Base-by-base conservation (phyloP, 2,888 invertebrate species). In the Spilosoma lubricipeda region DNA sequence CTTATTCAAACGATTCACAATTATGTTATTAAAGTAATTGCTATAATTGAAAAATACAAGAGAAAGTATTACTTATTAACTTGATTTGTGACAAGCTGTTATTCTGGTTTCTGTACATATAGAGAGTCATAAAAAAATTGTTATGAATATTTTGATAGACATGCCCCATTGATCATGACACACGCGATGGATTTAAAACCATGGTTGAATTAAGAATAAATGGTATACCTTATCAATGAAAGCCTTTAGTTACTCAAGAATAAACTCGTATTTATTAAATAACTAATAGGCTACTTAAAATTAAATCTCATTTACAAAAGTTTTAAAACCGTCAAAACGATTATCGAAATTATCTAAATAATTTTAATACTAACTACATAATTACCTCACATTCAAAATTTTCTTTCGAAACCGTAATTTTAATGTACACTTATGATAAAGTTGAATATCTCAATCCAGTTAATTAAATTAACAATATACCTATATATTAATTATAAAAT, bases 11-110 rank as follows among this genome's bases (percentile, higher is more conserved):
- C 80, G 73, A 83, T 86, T 87, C 86, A 88, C 80, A 85, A 89
- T 85, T 83, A 84, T 82, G 85, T 85, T 86, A 86, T 89, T 87
- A 86, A 84, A 85, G 71, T 90, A 90, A 90, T 90, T 80, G 87
- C 86, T 76, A 82, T 86, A 84, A 88, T 89, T 88, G 88, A 86
- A 86, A 85, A 84, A 82, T 77, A 75, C 67, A 75, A 82, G 85
- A 75, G 85, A 84, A 84, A 84, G 84, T 84, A 78, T 73, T 71
- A 69, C 75, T 77, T 81, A 82, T 86, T 83, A 84, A 76, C 78
- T 81, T 86, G 85, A 88, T 87, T 86, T 85, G 87, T 85, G 82
- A 82, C 82, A 84, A 76, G 77, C 69, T 63, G 84, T 81, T 79
- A 42, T 68, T 82, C 79, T 80, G 77, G 81, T 79, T 72, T 36